Conservation (phyloP, 2,113 vertebrate genomes). For the Tachuris rubrigastra region DNA sequence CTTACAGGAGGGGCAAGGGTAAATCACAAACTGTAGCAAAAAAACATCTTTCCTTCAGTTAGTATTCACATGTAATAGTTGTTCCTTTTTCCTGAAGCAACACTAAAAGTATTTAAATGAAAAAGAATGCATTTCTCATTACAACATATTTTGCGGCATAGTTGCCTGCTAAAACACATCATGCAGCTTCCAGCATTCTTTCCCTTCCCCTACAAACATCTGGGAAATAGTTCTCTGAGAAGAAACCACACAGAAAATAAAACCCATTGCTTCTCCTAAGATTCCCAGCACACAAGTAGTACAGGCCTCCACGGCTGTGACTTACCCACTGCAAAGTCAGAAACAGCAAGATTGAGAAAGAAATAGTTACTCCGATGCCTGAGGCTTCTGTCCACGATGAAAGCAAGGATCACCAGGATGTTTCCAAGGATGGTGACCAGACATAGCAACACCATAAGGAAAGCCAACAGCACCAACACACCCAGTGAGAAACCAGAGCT, state of each 20-base stretch:
- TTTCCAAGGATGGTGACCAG: slow-evolving; percentile 84
- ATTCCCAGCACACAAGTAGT: neutral
- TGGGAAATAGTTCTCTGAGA: neutral
- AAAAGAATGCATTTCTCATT: neutral
- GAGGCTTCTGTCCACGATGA: slow-evolving; percentile 86
- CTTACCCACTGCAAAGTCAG: slow-evolving; percentile 92
- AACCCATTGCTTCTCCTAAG: neutral
- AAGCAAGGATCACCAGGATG: slow-evolving; percentile 84
- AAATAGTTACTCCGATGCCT: slow-evolving; percentile 87
- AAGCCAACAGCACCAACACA: slow-evolving; percentile 68
- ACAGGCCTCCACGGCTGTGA: neutral
- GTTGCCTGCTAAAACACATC: neutral
- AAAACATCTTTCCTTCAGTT: neutral
- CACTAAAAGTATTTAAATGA: neutral
- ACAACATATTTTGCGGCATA: neutral
- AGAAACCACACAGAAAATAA: neutral
- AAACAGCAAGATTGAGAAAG: slow-evolving; percentile 88
- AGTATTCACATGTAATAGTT: neutral
- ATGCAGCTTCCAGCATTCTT: neutral
- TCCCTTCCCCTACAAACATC: neutral
- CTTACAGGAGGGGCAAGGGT: neutral
- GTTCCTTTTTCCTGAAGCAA: neutral
- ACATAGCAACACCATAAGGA: slow-evolving; percentile 82
- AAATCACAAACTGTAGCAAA: neutral
- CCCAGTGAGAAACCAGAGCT: slow-evolving; percentile 42